Evolutionary conservation across 2,797 vertebrate species (phyloP), one percentile per base, ranked within the genome.

Genomic region (Spinus olivaceus): DNA sequence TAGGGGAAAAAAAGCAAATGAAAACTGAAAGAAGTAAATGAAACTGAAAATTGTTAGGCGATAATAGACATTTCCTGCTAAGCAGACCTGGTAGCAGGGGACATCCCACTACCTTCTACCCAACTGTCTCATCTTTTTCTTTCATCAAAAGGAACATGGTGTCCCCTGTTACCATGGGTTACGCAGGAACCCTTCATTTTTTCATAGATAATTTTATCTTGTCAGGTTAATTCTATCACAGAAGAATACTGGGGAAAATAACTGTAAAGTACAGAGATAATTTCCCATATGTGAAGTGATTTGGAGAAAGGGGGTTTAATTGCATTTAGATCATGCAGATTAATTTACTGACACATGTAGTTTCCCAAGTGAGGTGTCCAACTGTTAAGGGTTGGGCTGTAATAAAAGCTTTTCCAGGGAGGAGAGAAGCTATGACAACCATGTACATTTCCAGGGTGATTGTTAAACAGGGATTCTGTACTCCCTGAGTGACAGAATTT

Each of bases 361-460:
- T 95, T 95, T 95, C 83, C 53, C 88, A 32, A 42, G 33, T 69
- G 53, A 94, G 87, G 57, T 89, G 65, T 87, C 79, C 81, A 93
- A 10, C 67, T 87, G 47, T 71, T 94, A 69, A 57, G 54, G 25
- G n/a, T 74, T 89, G 87, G 81, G 35, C 72, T 93, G 60, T 85
- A 82, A 81, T 78, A 70, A 77, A 93, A 81, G 57, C 14, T 94
- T 85, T 80, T 83, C 28, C 57, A 91, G 80, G 86, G 39, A 89
- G 56, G 33, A 88, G 67, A 51, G 51, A 77, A 90, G 41, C 49
- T 86, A 10, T 88, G 78, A 90, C 71, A 94, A 73, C 67, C 60
- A 77, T 16, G 23, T 53, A 46, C 63, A 72, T 77, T 88, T 90
- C 64, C 64, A 80, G 73, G 44, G 39, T 54, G 57, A 78, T 72